Percentiles rank a stretch among this genome's conserved stretches.
phyloP scores from a whole-genome alignment of 1,140 invertebrate species.

The Achatina immaculata region DNA sequence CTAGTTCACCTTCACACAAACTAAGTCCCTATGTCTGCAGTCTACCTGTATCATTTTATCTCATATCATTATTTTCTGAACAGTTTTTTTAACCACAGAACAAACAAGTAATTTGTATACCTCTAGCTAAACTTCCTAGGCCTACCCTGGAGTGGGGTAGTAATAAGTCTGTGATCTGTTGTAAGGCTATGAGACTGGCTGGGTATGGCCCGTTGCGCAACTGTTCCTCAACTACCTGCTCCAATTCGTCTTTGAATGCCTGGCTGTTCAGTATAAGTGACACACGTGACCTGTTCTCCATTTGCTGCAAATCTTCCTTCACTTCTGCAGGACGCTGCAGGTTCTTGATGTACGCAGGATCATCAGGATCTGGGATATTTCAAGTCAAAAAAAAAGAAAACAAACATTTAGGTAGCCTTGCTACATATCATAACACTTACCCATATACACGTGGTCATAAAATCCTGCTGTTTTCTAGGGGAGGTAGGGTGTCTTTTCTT shows the following conservation, averaged over 20 bases:
- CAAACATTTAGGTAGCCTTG: no score
- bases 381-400: background rate
- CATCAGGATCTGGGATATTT: conserved; percentile 71
- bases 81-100: no score
- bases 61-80: no score
- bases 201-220: conserved; percentile 73
- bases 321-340: conserved; percentile 75
- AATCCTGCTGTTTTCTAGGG: no score
- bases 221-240: conserved; percentile 89
- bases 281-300: conserved; percentile 96
- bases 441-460: no score
- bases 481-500: no score
- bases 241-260: conserved; percentile 95
- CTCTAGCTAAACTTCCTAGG: conserved; percentile 43
- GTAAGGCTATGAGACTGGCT: conserved; percentile 85
- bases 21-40: no score
- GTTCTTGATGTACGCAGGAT: conserved; percentile 73
- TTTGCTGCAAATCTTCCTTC: conserved; percentile 92
- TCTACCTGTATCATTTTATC: no score
- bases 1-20: no score
- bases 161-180: conserved; percentile 88
- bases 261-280: conserved; percentile 96
- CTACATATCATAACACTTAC: no score
- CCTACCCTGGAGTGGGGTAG: conserved; percentile 57
- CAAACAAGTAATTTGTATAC: no score